phyloP scores from a whole-genome alignment of 2,797 vertebrate species.

The Gymnothorax javanicus region DNA sequence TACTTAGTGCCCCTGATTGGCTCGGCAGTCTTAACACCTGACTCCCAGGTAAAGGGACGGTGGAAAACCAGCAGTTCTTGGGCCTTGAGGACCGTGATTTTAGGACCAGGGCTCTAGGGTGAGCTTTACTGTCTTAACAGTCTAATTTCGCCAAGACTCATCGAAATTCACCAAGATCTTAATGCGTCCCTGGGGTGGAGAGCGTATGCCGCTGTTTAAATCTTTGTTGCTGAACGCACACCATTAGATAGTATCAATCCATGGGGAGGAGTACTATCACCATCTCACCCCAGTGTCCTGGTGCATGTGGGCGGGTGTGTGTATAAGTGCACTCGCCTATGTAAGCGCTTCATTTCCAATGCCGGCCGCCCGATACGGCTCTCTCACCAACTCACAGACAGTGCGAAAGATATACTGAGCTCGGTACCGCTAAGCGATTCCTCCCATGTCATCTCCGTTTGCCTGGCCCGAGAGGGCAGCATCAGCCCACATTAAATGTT shows the following conservation, averaged over 20 bases:
- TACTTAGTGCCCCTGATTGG: too few species aligned
- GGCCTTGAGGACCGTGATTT: too few species aligned
- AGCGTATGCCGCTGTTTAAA: neutral
- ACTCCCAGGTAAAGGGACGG: too few species aligned
- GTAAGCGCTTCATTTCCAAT: neutral
- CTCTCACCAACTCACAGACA: neutral
- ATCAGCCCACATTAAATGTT: conserved; percentile 29
- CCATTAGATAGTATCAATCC: neutral
- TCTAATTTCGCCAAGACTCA: neutral
- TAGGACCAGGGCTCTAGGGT: neutral
- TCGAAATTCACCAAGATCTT: neutral
- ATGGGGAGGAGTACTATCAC: neutral
- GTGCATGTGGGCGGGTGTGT: neutral
- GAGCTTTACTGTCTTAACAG: neutral
- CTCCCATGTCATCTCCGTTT: neutral
- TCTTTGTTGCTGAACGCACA: neutral
- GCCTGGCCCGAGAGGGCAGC: conserved; percentile 23
- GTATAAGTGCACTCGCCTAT: neutral
- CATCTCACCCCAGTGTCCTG: neutral
- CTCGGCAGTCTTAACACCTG: too few species aligned
- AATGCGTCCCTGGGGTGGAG: neutral
- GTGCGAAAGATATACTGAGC: conserved; percentile 16
- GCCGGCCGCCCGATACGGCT: neutral
- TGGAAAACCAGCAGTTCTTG: too few species aligned
- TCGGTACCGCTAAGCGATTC: conserved; percentile 18